Evolutionary conservation across 2,888 invertebrate species (phyloP).

Genomic region (Plutella xylostella): DNA sequence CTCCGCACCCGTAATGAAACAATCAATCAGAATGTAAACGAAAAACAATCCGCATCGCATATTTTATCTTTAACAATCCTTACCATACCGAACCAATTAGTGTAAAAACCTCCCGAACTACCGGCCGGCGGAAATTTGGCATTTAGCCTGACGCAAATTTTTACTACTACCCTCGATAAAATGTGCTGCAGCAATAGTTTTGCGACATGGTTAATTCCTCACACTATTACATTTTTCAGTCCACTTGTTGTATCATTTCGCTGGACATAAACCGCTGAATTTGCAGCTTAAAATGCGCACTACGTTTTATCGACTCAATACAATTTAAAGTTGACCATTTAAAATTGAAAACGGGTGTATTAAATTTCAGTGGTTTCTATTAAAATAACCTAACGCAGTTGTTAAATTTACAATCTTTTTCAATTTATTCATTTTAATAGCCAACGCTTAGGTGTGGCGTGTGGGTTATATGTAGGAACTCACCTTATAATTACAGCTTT

Average conservation of each 20-base stretch:
- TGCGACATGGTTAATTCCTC: slow-evolving; percentile 52
- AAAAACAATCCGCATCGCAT: slow-evolving; percentile 61
- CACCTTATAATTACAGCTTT: too few species aligned
- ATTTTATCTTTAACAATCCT: slow-evolving; percentile 70
- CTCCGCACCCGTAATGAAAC: slow-evolving; percentile 35
- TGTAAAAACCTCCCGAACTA: slow-evolving; percentile 58
- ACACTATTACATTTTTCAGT: slow-evolving; percentile 38
- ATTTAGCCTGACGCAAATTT: slow-evolving; percentile 68
- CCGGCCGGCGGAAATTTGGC: slow-evolving; percentile 65
- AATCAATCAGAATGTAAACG: slow-evolving; percentile 64
- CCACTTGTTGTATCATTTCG: slow-evolving; percentile 17
- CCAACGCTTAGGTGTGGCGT: too few species aligned
- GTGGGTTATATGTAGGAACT: too few species aligned
- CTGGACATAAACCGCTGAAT: background rate
- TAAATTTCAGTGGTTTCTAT: too few species aligned
- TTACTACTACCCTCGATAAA: slow-evolving; percentile 60
- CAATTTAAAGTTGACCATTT: too few species aligned
- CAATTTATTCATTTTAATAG: too few species aligned
- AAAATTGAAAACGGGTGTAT: too few species aligned
- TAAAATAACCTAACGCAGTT: too few species aligned
- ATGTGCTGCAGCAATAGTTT: slow-evolving; percentile 57
- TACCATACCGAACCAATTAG: slow-evolving; percentile 61
- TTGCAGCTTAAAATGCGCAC: slow-evolving; percentile 17
- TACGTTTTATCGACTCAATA: too few species aligned
- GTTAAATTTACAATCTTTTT: too few species aligned